phyloP scores from a whole-genome alignment of 2,113 vertebrate species.

The Oryzias curvinotus region DNA sequence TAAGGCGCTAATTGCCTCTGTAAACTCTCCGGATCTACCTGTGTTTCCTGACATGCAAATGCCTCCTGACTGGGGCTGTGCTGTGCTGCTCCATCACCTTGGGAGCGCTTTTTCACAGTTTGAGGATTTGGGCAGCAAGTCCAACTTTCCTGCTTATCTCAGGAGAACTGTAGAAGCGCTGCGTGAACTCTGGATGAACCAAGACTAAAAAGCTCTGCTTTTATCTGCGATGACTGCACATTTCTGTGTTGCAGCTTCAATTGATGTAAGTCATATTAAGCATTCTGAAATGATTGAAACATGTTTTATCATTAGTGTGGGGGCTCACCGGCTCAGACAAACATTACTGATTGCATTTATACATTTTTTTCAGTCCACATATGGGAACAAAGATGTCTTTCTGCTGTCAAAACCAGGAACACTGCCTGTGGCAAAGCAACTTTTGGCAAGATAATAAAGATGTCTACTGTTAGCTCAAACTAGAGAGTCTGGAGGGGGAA shows the following conservation, averaged over 20 bases:
- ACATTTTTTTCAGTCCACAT: slow-evolving; percentile 18
- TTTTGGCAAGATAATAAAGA: slow-evolving; percentile 64
- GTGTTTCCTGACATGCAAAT: too few relatives aligned
- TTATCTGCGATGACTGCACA: too few relatives aligned
- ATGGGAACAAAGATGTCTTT: slow-evolving; percentile 32
- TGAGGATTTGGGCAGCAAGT: too few relatives aligned
- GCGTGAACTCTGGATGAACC: not conserved
- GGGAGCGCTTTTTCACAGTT: not conserved
- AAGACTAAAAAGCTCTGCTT: not conserved
- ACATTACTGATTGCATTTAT: slow-evolving; percentile 4
- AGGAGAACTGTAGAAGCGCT: not conserved
- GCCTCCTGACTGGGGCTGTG: too few relatives aligned
- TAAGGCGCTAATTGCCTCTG: too few relatives aligned
- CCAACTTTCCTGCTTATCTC: not conserved
- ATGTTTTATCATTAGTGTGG: not conserved
- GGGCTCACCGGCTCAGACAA: not conserved
- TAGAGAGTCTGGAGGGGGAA: slow-evolving; percentile 41
- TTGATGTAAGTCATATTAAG: too few relatives aligned
- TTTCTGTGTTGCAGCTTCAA: too few relatives aligned
- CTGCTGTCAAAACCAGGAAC: slow-evolving; percentile 45
- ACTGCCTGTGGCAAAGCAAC: slow-evolving; percentile 35
- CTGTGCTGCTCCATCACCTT: too few relatives aligned
- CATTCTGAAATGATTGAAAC: too few relatives aligned
- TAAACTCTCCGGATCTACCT: too few relatives aligned
- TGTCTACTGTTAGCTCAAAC: slow-evolving; percentile 56